Conservation (phyloP, 2,888 invertebrate species). For the Pollenia amentaria region DNA sequence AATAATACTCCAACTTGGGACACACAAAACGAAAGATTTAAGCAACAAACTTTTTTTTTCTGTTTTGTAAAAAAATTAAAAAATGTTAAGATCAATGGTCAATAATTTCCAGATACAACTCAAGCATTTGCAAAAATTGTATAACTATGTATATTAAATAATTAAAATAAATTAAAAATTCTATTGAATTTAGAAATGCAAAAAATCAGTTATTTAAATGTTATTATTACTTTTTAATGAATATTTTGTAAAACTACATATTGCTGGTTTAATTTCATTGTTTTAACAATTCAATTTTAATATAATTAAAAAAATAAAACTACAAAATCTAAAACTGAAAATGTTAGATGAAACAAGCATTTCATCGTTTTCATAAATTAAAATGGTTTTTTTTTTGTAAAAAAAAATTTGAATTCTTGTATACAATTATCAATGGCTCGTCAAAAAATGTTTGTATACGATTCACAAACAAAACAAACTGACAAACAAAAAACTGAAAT, state of each 20-base stretch:
- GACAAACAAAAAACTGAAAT: conserved; percentile 15
- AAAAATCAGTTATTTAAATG: background rate
- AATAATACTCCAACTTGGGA: background rate
- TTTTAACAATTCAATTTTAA: background rate
- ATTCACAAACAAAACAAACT: conserved; percentile 41
- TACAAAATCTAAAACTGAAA: conserved; percentile 9
- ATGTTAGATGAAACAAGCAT: conserved; percentile 52
- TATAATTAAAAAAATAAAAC: background rate
- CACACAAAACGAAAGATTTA: conserved; percentile 54
- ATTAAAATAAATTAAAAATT: conserved; percentile 17
- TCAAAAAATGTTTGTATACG: conserved; percentile 48
- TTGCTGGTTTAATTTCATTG: background rate
- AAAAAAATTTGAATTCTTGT: background rate
- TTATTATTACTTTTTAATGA: conserved; percentile 11
- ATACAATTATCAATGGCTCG: conserved; percentile 67
- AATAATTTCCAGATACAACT: background rate
- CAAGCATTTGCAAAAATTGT: background rate
- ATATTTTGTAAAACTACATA: background rate
- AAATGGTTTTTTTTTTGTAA: background rate
- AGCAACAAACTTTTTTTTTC: conserved; percentile 37
- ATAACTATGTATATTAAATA: too few relatives aligned
- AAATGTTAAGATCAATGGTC: background rate
- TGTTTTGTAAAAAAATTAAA: background rate
- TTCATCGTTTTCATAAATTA: conserved; percentile 52
- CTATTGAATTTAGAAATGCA: background rate